Conservation (phyloP, 2,113 vertebrate species). For the Aphelocoma coerulescens region DNA sequence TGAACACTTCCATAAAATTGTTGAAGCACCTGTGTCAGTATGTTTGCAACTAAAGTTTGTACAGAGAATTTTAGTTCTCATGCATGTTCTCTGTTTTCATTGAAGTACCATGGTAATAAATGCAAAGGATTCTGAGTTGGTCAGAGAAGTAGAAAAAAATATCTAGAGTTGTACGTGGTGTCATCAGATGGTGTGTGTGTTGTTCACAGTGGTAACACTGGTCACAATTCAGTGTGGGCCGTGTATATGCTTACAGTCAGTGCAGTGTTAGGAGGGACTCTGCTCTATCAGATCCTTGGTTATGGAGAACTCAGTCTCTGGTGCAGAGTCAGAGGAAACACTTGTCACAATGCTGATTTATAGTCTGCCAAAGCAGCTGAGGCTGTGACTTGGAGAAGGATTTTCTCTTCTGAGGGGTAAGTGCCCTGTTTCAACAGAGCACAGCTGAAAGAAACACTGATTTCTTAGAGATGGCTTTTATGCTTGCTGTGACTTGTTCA, state of each 20-base stretch:
- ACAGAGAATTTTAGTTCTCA: neutral
- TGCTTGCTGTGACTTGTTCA: neutral
- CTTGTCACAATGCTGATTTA: neutral
- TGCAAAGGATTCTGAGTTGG: neutral
- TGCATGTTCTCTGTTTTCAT: neutral
- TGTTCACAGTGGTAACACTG: fast-evolving
- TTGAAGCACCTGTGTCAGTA: neutral
- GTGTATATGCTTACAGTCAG: fast-evolving
- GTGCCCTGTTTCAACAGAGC: neutral
- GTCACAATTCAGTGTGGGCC: neutral
- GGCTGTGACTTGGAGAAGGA: neutral
- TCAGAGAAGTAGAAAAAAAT: neutral
- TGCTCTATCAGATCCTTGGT: neutral
- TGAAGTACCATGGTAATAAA: neutral
- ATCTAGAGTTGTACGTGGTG: neutral
- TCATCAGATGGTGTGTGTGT: fast-evolving
- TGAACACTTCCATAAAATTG: neutral
- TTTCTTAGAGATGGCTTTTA: neutral
- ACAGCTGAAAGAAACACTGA: neutral
- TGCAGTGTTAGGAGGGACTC: neutral
- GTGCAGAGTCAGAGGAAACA: neutral
- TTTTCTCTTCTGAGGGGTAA: neutral
- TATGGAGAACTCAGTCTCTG: neutral
- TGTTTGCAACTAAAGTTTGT: neutral
- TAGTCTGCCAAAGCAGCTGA: neutral